These are phyloP conservation scores for Hyperoodon ampullatus DNA, from an alignment of 2,113 vertebrate genomes.

Conservation along the genomic window DNA sequence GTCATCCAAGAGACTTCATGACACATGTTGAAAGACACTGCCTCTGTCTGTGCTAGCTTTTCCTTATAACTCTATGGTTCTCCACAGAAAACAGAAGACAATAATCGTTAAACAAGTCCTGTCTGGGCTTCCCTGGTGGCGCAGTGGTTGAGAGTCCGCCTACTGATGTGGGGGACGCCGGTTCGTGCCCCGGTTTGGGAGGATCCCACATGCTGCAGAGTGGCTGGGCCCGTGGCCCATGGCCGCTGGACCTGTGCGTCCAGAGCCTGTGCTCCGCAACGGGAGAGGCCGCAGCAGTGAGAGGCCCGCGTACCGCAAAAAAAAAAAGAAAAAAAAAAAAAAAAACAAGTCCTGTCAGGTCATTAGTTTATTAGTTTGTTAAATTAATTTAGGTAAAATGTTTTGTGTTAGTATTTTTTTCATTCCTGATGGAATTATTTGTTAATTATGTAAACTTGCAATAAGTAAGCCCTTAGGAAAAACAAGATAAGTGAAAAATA, in stretches of 20 bases:
- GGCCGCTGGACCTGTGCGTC: too few species aligned
- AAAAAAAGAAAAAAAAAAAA: too few species aligned
- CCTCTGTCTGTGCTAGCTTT: background rate
- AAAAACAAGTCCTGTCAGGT: background rate
- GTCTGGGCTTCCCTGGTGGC: too few species aligned
- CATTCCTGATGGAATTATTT: background rate
- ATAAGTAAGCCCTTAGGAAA: background rate
- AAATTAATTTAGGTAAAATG: background rate
- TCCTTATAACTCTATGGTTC: background rate
- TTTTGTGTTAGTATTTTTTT: background rate
- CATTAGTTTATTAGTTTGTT: background rate
- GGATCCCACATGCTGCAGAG: too few species aligned
- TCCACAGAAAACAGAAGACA: background rate
- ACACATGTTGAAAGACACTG: background rate
- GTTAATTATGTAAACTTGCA: background rate
- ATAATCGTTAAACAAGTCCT: background rate
- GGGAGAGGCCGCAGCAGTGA: too few species aligned
- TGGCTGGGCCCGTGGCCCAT: too few species aligned
- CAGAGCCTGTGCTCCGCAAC: too few species aligned
- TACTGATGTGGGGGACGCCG: too few species aligned
- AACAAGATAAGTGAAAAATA: background rate
- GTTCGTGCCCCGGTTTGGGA: too few species aligned
- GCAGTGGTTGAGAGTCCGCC: too few species aligned
- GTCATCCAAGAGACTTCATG: background rate
- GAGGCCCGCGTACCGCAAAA: too few species aligned